These are phyloP conservation scores for Antheraea pernyi DNA, from an alignment of 1,140 invertebrate genomes.

Conservation along the genomic window DNA sequence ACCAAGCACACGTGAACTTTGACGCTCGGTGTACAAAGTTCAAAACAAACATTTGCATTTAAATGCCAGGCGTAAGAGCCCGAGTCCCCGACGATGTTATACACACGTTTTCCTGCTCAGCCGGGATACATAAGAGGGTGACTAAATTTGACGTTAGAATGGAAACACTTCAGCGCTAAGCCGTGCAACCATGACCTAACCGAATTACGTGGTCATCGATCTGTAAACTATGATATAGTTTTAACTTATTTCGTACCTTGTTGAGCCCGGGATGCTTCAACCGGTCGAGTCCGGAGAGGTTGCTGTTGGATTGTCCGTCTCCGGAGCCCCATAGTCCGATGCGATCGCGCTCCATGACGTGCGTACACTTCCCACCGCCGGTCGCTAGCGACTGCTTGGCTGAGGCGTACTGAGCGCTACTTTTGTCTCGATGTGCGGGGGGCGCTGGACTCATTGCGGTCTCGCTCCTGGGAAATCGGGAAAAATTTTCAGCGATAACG, in stretches of 20 bases:
- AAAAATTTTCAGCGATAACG: slow-evolving; percentile 66
- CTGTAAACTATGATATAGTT: slow-evolving; percentile 14
- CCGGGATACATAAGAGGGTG: slow-evolving; percentile 11
- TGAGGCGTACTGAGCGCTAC: slow-evolving; percentile 34
- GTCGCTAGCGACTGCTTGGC: slow-evolving; percentile 57
- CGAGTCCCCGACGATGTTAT: background rate
- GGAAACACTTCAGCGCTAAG: slow-evolving; percentile 6
- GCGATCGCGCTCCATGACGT: slow-evolving; percentile 81
- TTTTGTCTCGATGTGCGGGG: slow-evolving; percentile 67
- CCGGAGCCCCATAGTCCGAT: slow-evolving; percentile 82
- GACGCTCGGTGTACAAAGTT: slow-evolving; percentile 32
- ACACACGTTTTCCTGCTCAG: background rate
- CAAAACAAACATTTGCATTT: slow-evolving; percentile 38
- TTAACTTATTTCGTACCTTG: slow-evolving; percentile 80
- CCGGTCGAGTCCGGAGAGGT: slow-evolving; percentile 85
- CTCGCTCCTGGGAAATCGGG: slow-evolving; percentile 74
- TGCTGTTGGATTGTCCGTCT: slow-evolving; percentile 71
- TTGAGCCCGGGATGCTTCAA: slow-evolving; percentile 87
- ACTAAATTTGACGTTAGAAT: background rate
- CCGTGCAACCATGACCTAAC: slow-evolving; percentile 56
- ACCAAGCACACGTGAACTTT: slow-evolving; percentile 37
- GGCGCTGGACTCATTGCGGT: slow-evolving; percentile 67
- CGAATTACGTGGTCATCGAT: slow-evolving; percentile 35
- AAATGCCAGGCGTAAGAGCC: slow-evolving; percentile 21
- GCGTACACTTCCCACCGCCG: slow-evolving; percentile 49